These are phyloP conservation scores for Phoxinus phoxinus DNA, from an alignment of 2,113 vertebrate species.

Conservation along the genomic window DNA sequence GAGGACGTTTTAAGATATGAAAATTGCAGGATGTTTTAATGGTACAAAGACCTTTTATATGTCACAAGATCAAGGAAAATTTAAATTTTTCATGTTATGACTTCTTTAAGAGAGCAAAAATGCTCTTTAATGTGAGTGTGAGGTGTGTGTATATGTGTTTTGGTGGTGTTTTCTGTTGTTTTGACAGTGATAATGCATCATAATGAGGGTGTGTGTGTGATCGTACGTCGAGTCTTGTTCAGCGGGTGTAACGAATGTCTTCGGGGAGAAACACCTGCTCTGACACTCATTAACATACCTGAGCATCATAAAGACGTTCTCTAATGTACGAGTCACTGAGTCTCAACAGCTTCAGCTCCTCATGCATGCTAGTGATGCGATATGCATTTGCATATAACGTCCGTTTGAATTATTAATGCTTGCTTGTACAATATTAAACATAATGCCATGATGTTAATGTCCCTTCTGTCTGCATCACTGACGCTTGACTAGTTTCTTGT, in stretches of 20 bases:
- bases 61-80: too few species aligned
- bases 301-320: background rate
- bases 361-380: too few species aligned
- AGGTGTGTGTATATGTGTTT: background rate
- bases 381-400: background rate
- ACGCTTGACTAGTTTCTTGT: background rate
- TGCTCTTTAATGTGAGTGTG: background rate
- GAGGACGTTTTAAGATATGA: too few species aligned
- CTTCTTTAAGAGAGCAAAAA: background rate
- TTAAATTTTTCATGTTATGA: too few species aligned
- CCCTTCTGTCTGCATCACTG: background rate
- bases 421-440: background rate
- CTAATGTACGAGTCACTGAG: background rate
- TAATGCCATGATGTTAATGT: background rate
- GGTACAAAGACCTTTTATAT: too few species aligned
- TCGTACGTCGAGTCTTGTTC: background rate
- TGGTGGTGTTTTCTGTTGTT: background rate
- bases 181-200: background rate
- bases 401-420: background rate
- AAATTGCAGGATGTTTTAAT: too few species aligned
- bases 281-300: slow-evolving; percentile 7
- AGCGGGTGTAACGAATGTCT: background rate
- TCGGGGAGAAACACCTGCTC: slow-evolving; percentile 8
- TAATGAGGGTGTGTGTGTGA: background rate
- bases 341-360: background rate